A percentile compares a stretch with the other conserved stretches of the same genome.
Evolutionary conservation across 2,797 vertebrate species (phyloP).

Genomic region (Scomberomorus guttatus): DNA sequence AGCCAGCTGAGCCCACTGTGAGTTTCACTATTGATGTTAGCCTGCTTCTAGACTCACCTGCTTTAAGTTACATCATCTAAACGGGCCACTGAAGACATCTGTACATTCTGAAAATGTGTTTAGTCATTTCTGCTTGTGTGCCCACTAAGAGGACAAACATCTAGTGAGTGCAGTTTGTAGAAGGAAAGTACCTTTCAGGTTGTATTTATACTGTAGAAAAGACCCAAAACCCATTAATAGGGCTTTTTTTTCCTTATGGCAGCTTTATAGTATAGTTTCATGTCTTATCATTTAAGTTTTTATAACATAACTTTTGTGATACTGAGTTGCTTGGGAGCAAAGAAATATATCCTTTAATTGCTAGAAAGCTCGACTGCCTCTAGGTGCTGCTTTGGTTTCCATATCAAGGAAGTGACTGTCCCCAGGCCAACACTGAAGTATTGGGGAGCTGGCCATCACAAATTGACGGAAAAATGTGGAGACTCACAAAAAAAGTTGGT

Average conservation of each 20-base stretch:
- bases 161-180: neutral
- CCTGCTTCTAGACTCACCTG: conserved; percentile 33
- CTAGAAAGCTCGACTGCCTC: conserved; percentile 7
- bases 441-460: neutral
- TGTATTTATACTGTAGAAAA: neutral
- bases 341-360: neutral
- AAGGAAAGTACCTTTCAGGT: neutral
- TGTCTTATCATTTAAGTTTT: conserved; percentile 1
- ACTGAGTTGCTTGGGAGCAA: neutral
- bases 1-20: conserved; percentile 25
- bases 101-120: conserved; percentile 20
- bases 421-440: neutral
- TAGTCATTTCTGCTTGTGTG: neutral
- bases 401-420: conserved; percentile 15
- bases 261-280: neutral
- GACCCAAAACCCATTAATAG: neutral
- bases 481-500: neutral
- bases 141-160: neutral
- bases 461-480: neutral
- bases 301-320: conserved; percentile 16
- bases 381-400: conserved; percentile 11
- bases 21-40: conserved; percentile 18
- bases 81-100: conserved; percentile 15
- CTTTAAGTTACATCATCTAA: conserved; percentile 38
- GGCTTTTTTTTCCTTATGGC: neutral